Conservation (phyloP, 2,888 invertebrate species). For the Chironomus tentans region DNA sequence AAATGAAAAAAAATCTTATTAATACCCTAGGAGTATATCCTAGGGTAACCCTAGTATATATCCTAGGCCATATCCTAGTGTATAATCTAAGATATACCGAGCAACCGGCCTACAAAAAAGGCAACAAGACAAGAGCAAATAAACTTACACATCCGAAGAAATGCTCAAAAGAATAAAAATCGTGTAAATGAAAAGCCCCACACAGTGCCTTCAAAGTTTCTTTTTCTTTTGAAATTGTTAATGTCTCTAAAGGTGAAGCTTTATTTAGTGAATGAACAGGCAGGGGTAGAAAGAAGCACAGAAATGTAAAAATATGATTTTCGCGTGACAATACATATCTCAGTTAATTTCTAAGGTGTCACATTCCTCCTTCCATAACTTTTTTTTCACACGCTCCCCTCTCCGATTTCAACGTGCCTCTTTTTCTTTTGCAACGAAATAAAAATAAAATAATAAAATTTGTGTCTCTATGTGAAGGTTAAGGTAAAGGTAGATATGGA, state of each 20-base stretch:
- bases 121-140: too few relatives aligned
- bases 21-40: too few relatives aligned
- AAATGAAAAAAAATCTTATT: too few relatives aligned
- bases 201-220: background rate
- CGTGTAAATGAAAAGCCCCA: too few relatives aligned
- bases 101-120: too few relatives aligned
- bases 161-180: too few relatives aligned
- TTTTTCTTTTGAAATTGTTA: background rate
- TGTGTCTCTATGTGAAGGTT: background rate
- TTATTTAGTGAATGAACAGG: background rate
- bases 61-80: too few relatives aligned
- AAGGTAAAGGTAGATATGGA: background rate
- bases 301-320: constrained; percentile 4
- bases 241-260: background rate
- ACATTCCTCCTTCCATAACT: background rate
- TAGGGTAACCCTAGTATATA: too few relatives aligned
- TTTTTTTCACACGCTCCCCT: too few relatives aligned
- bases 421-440: background rate
- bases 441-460: background rate
- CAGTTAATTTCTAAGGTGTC: constrained; percentile 9
- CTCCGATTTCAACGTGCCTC: too few relatives aligned
- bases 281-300: background rate
- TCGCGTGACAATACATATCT: constrained; percentile 24
- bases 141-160: too few relatives aligned
- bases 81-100: too few relatives aligned